Evolutionary conservation across 2,888 invertebrate species (phyloP), one percentile per base, ranked within the genome.

Genomic region (Chrysolina americana): DNA sequence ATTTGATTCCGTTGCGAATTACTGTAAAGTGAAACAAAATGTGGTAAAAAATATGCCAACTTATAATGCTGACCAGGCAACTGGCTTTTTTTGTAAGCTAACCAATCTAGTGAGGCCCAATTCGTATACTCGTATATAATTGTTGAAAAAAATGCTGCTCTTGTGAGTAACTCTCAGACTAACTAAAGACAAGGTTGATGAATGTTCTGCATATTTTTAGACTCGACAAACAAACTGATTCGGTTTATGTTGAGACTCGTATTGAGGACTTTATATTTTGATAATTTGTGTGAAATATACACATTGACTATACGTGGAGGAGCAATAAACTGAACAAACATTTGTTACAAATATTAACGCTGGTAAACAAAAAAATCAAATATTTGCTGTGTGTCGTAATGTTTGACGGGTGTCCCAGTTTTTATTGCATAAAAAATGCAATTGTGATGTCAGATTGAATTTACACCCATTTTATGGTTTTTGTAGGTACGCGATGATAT

Each of bases 311-410:
- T 70, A 70, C 36, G 50, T 66, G 36, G 66, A 71, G 65, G 76
- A 74, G 76, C 74, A 71, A 74, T 76, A 74, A 76, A 76, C 72
- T 70, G 56, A 41, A 68, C 74, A 72, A 76, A 76, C 74, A 76
- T 76, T 76, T 74, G 70, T 53, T 63, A 64, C 70, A 74, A 74
- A 76, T 76, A 74, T 76, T 74, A 70, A 74, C 74, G 41, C 48
- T 17, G 10, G n/a, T 70, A 70, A 76, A 76, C 76, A 72, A 70
- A 71, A 70, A 59, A 59, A 56, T 74, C 71, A 76, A 74, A 76
- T 76, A 70, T 76, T 72, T 66, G 73, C 74, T 63, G 56, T 62
- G 70, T 71, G 73, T 44, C 68, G 73, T 63, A 72, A 75, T 72
- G 66, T 72, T 73, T 65, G 73, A 72, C 64, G 66, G 66, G 21